phyloP scores from a whole-genome alignment of 2,888 invertebrate species.

The Lepetodrilus schrolli region DNA sequence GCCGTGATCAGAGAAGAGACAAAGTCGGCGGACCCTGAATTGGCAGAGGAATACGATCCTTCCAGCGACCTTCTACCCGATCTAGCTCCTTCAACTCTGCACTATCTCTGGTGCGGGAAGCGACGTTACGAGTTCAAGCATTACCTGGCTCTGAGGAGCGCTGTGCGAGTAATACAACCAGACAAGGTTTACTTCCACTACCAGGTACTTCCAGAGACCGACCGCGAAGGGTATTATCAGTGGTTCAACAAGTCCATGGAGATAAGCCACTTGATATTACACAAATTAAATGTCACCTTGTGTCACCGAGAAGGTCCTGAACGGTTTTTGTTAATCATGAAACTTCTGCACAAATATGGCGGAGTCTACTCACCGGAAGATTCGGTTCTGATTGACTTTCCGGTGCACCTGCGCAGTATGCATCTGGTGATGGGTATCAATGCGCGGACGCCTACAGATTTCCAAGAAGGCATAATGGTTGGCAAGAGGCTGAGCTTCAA shows the following conservation, averaged over 20 bases:
- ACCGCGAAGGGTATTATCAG: slow-evolving; percentile 34
- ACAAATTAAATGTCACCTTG: slow-evolving; percentile 24
- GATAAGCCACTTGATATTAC: slow-evolving; percentile 24
- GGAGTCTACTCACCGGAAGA: slow-evolving; percentile 39
- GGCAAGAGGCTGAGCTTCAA: slow-evolving; percentile 3
- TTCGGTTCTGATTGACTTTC: slow-evolving; percentile 30
- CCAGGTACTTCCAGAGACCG: slow-evolving; percentile 26
- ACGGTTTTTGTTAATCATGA: slow-evolving; percentile 28
- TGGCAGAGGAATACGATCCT: not conserved
- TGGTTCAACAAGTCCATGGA: slow-evolving; percentile 33
- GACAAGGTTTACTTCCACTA: slow-evolving; percentile 34
- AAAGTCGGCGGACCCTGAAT: not conserved
- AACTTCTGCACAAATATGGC: slow-evolving; percentile 32
- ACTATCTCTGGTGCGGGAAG: slow-evolving; percentile 37
- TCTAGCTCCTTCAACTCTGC: slow-evolving; percentile 2
- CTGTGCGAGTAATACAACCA: slow-evolving; percentile 31
- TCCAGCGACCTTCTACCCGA: not conserved
- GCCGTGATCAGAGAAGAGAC: not conserved
- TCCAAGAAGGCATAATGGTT: slow-evolving; percentile 33
- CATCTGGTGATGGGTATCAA: slow-evolving; percentile 29
- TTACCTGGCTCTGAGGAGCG: slow-evolving; percentile 35
- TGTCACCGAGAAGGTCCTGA: slow-evolving; percentile 19
- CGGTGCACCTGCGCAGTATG: not conserved
- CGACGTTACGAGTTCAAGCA: slow-evolving; percentile 36
- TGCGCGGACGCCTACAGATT: slow-evolving; percentile 18